A percentile compares a stretch with the other conserved stretches of the same genome.
These are phyloP conservation scores for Acleris sparsana DNA, from an alignment of 2,888 invertebrate species.

Conservation along the genomic window DNA sequence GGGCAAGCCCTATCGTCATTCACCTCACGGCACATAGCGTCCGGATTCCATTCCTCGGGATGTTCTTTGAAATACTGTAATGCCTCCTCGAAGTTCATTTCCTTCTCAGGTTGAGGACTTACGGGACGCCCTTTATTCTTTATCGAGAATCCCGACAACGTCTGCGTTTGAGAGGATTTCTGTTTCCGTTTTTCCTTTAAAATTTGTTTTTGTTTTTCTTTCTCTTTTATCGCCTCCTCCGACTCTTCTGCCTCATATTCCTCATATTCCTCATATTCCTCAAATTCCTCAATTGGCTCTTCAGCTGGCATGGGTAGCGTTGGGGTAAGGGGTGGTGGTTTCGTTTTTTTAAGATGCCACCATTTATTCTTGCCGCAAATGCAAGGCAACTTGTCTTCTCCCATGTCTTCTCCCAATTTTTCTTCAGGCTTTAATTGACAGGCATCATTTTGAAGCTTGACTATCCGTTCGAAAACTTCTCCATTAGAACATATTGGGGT, in stretches of 20 bases:
- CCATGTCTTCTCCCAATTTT: not conserved
- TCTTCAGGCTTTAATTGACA: too few species aligned
- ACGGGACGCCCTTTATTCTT: not conserved
- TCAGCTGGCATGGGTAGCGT: too few species aligned
- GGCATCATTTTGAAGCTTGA: not conserved
- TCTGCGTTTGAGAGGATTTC: not conserved
- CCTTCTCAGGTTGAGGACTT: not conserved
- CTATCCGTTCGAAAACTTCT: not conserved
- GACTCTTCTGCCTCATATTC: too few species aligned
- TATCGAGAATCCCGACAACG: not conserved
- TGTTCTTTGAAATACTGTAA: not conserved
- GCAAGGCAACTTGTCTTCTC: not conserved
- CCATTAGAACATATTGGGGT: not conserved
- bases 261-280: too few species aligned
- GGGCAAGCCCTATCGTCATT: not conserved
- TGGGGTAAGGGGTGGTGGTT: too few species aligned
- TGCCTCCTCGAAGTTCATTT: not conserved
- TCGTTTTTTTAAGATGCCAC: not conserved
- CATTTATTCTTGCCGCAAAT: not conserved
- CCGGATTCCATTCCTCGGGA: not conserved
- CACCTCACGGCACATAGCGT: not conserved
- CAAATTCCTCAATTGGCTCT: too few species aligned
- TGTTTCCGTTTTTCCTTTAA: not conserved
- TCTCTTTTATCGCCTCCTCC: too few species aligned
- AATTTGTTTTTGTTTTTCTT: too few species aligned